Evolutionary conservation across 1,140 invertebrate species (phyloP).

Genomic region (Papilio polytes): DNA sequence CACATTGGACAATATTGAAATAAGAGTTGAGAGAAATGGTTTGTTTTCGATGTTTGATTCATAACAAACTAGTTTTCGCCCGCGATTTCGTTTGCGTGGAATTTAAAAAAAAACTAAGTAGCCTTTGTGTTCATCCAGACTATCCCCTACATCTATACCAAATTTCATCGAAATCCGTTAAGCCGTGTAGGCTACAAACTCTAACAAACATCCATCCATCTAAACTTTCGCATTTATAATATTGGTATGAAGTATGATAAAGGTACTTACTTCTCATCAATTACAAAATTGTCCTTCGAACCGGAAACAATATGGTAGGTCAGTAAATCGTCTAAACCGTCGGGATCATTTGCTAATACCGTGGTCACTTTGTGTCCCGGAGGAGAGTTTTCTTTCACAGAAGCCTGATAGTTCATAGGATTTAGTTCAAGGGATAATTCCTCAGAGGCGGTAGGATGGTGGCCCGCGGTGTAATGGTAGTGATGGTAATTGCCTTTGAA

Average conservation of each 20-base stretch:
- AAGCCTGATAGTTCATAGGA: constrained; percentile 87
- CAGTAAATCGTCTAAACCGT: constrained; percentile 88
- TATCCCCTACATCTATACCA: no score
- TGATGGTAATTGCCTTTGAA: constrained; percentile 89
- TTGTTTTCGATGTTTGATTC: constrained; percentile 79
- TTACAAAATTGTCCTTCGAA: constrained; percentile 91
- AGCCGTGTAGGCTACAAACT: no score
- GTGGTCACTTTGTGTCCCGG: constrained; percentile 81
- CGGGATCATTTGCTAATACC: constrained; percentile 90
- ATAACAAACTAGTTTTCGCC: no score
- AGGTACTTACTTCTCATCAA: constrained; percentile 86
- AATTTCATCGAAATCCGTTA: no score
- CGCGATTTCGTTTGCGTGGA: no score
- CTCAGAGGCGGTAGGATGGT: constrained; percentile 64
- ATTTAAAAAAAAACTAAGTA: no score
- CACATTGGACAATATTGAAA: no score
- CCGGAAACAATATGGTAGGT: constrained; percentile 90
- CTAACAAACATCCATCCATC: no score
- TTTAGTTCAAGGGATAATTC: constrained; percentile 81
- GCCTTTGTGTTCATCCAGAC: no score
- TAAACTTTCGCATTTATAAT: no score
- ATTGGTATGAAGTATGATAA: no score
- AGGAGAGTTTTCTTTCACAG: constrained; percentile 86
- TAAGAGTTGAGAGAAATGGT: no score
- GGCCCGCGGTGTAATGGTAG: constrained; percentile 71